These are phyloP conservation scores for Eupithecia subfuscata DNA, from an alignment of 2,888 invertebrate genomes.

Conservation along the genomic window DNA sequence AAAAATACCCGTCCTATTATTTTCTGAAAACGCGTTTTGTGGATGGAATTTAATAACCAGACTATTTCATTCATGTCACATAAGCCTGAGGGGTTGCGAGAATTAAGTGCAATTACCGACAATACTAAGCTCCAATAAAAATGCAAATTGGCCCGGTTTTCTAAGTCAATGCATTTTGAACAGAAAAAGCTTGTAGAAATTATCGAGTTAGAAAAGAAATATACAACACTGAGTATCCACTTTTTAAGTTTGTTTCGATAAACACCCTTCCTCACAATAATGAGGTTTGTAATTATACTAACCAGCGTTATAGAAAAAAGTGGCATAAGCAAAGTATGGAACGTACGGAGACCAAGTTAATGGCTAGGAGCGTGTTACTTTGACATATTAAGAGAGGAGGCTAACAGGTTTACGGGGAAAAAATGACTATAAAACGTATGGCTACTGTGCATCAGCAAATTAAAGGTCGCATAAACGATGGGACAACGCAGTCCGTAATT, in stretches of 20 bases:
- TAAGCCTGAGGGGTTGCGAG: conserved; percentile 50
- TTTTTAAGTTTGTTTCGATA: conserved; percentile 51
- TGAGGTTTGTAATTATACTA: conserved; percentile 71
- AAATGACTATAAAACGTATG: conserved; percentile 44
- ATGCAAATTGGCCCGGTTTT: conserved; percentile 60
- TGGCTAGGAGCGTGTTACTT: conserved; percentile 72
- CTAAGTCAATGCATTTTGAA: conserved; percentile 49
- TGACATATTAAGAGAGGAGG: conserved; percentile 76
- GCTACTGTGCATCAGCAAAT: conserved; percentile 65
- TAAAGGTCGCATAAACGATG: conserved; percentile 69
- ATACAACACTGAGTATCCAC: conserved; percentile 44
- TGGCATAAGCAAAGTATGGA: conserved; percentile 50
- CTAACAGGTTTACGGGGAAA: conserved; percentile 70
- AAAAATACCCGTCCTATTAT: conserved; percentile 33
- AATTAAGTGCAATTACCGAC: conserved; percentile 59
- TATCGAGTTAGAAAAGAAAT: conserved; percentile 48
- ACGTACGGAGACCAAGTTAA: conserved; percentile 68
- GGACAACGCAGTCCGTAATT: conserved; percentile 64
- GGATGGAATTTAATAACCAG: conserved; percentile 66
- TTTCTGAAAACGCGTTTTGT: conserved; percentile 60
- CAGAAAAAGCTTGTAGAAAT: conserved; percentile 48
- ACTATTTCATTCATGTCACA: conserved; percentile 53
- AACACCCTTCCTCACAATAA: conserved; percentile 61
- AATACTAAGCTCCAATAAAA: conserved; percentile 59
- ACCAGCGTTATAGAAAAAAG: conserved; percentile 60